These are phyloP conservation scores for Indicator indicator DNA, from an alignment of 2,113 vertebrate genomes.

Conservation along the genomic window DNA sequence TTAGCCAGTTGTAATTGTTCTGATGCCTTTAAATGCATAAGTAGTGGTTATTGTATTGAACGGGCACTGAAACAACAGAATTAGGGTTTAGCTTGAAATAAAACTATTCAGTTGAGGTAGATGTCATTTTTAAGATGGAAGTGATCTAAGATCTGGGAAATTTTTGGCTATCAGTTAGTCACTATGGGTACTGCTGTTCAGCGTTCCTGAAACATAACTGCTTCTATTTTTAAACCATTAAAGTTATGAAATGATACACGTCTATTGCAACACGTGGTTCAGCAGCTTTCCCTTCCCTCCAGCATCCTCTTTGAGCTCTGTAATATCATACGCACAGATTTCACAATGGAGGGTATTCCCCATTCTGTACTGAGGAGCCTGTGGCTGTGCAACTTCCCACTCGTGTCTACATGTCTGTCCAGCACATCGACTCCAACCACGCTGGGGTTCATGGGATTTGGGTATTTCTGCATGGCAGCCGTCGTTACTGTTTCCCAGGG, in stretches of 20 bases:
- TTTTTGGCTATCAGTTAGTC: not conserved
- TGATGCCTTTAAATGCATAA: not conserved
- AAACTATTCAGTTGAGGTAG: not conserved
- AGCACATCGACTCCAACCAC: conserved; percentile 96
- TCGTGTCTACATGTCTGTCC: conserved; percentile 83
- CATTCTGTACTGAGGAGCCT: conserved; percentile 95
- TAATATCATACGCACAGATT: conserved; percentile 80
- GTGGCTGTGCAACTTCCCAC: conserved; percentile 91
- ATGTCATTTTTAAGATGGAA: not conserved
- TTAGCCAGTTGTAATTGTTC: not conserved
- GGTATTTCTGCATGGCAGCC: conserved; percentile 98
- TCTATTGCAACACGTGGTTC: not conserved
- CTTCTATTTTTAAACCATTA: not conserved
- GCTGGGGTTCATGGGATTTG: conserved; percentile 96
- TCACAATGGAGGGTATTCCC: conserved; percentile 96
- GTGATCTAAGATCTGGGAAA: not conserved
- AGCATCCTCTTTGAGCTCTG: not conserved
- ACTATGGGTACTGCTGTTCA: not conserved
- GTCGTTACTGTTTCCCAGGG: conserved; percentile 97
- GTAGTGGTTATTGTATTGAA: not conserved
- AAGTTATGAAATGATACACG: accelerated
- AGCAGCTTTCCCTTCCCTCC: not conserved
- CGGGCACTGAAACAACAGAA: not conserved
- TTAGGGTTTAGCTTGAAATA: not conserved
- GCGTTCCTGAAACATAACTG: accelerated